Percentiles rank a stretch among this genome's conserved stretches.
Evolutionary conservation across 2,113 vertebrate species (phyloP).

Genomic region (Agelaius tricolor): DNA sequence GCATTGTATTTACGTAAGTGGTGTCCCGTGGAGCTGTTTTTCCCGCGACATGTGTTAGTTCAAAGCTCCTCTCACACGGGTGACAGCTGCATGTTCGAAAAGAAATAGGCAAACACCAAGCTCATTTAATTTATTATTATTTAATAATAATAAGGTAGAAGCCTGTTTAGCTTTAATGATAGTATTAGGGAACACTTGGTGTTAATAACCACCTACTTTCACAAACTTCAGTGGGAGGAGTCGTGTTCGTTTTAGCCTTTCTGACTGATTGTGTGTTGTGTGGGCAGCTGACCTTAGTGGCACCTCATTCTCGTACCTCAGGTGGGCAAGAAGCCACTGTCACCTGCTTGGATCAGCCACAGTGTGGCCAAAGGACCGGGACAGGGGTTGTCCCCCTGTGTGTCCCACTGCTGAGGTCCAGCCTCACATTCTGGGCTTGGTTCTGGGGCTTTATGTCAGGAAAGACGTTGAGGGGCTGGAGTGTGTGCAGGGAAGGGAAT

Average conservation of each 20-base stretch:
- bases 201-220: background rate
- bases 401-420: background rate
- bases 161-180: rapidly evolving
- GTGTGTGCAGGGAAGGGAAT: rapidly evolving
- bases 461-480: background rate
- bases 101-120: rapidly evolving
- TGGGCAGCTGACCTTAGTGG: background rate
- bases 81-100: background rate
- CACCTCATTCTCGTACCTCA: rapidly evolving
- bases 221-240: background rate
- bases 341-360: background rate
- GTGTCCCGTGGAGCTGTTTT: slow-evolving; percentile 13
- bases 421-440: background rate
- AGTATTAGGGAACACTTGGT: background rate
- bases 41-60: rapidly evolving
- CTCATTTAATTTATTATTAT: background rate
- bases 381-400: background rate
- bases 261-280: rapidly evolving
- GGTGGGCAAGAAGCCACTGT: background rate
- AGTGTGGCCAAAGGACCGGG: background rate
- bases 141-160: background rate
- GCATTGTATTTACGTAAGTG: background rate
- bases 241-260: background rate
- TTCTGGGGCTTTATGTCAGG: background rate
- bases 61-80: background rate